Conservation (phyloP, 1,140 invertebrate species). For the Leptopilina boulardi region DNA sequence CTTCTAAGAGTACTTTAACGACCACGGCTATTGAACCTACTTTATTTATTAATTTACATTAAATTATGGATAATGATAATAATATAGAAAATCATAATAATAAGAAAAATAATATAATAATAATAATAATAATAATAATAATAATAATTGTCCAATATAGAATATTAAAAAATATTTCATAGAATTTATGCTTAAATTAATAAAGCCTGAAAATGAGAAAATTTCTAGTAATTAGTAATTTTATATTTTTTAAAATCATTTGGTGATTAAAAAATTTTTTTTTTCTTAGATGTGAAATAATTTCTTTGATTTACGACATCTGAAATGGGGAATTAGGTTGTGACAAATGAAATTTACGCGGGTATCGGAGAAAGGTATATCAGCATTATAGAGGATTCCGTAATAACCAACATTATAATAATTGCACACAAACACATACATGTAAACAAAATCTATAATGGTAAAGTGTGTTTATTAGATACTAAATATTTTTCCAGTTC, state of each 20-base stretch:
- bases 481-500: conserved; percentile 11
- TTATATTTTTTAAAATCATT: neutral
- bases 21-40: too few species aligned
- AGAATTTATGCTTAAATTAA: too few species aligned
- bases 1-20: too few species aligned
- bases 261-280: neutral
- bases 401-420: conserved; percentile 12
- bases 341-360: neutral
- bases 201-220: too few species aligned
- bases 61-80: too few species aligned
- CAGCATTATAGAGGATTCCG: neutral
- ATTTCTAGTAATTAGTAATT: neutral
- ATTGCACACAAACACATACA: conserved; percentile 3
- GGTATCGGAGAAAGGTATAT: neutral
- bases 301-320: conserved; percentile 2
- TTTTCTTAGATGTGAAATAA: neutral
- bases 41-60: too few species aligned
- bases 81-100: too few species aligned
- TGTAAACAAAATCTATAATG: neutral
- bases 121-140: too few species aligned
- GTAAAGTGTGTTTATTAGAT: neutral
- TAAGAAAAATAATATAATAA: too few species aligned
- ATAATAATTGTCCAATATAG: too few species aligned
- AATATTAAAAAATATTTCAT: too few species aligned
- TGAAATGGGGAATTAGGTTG: neutral